Evolutionary conservation across 1,140 invertebrate genomes (phyloP), one percentile per base, ranked within the genome.

Genomic region (Trichomalopsis sarcophagae): DNA sequence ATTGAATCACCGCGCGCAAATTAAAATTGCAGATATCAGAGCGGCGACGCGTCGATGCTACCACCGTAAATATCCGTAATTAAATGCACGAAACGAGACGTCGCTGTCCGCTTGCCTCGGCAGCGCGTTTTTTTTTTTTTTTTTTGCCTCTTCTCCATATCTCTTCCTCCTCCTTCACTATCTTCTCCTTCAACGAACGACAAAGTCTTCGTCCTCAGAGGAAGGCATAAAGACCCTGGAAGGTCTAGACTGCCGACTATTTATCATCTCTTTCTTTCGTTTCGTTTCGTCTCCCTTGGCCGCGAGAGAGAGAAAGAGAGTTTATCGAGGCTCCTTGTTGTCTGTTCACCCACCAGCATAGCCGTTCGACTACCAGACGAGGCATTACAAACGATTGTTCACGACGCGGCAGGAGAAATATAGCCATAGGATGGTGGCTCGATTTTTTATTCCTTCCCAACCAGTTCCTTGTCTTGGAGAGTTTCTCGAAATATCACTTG

Each of bases 241-340:
- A 33, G 50, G 76, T 33, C 50, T 78, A 33, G 66, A 69, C 69
- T 17, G 27, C 27, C 27, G 69, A 73, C 66, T 81, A 80, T 80
- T 80, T 80, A 81, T 81, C 66, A 81, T 81, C 69, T 33, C 68
- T 81, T 27, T 14, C 79, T 81, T 27, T 14, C 79, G 10, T 55
- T 23, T 33, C 55, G 33, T 44, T 80, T 44, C 23, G 62, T 36
- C 55, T 30, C 47, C 76, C 30, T 62, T 76, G 1, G 21, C 4
- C 47, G 44, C 44, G 36, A 44, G 40, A 44, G 40, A 44, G 40
- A 44, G 10, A 44, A 10, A 44, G 40, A 11, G 40, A 76, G n/a
- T 27, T 13, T 66, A 78, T 78, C 76, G 50, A 40, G 23, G 47
- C 17, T 62, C 55, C 55, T n/a, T 77, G n/a, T 62, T 62, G 55